A percentile compares a stretch with the other conserved stretches of the same genome.
Conservation (phyloP, 2,113 vertebrate genomes). For the Pollimyrus isidori region DNA sequence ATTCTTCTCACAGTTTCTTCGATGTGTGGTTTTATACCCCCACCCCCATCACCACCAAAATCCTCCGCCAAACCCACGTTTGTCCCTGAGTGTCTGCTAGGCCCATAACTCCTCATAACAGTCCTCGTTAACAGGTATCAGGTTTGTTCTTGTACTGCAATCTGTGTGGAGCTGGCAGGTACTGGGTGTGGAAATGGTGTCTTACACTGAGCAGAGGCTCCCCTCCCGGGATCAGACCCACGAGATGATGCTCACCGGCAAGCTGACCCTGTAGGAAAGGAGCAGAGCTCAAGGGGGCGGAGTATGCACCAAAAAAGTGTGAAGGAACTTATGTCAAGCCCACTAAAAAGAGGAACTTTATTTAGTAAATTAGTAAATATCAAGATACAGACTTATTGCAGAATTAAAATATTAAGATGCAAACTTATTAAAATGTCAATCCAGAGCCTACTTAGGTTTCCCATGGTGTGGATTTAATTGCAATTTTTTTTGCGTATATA, state of each 20-base stretch:
- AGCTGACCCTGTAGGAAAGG: background rate
- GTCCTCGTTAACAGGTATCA: background rate
- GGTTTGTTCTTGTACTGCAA: background rate
- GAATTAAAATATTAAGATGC: background rate
- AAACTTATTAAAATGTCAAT: background rate
- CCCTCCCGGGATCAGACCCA: background rate
- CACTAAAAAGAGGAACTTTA: background rate
- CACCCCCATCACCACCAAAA: background rate
- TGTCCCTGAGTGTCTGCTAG: background rate
- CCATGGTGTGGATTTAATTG: conserved; percentile 1
- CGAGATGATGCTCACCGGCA: background rate
- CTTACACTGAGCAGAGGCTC: background rate
- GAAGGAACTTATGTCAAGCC: background rate
- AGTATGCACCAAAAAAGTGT: background rate
- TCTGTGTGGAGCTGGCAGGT: background rate
- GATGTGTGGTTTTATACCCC: background rate
- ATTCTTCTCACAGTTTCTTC: background rate
- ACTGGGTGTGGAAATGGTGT: background rate
- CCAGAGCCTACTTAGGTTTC: background rate
- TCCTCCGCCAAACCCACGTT: background rate
- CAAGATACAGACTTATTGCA: background rate
- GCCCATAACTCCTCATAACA: background rate
- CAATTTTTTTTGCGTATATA: background rate
- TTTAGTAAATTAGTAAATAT: background rate
- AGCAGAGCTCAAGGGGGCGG: background rate